These are phyloP conservation scores for Drosophila kambysellisi DNA, from an alignment of 2,888 invertebrate species.

Conservation along the genomic window DNA sequence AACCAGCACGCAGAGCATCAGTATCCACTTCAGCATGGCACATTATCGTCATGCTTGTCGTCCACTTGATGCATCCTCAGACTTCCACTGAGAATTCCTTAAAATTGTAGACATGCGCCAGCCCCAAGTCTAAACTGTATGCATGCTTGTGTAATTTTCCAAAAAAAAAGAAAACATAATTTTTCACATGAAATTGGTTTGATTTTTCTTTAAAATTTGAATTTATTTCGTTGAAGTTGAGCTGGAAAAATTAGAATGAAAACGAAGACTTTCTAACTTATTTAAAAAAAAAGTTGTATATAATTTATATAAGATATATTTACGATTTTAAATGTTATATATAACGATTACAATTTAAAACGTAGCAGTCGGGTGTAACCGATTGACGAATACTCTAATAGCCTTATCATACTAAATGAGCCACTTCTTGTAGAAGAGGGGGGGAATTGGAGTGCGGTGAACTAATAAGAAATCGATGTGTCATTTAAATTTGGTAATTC, in stretches of 20 bases:
- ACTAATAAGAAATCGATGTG: no score
- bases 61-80: conserved; percentile 69
- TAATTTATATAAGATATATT: no score
- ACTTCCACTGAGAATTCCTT: conserved; percentile 40
- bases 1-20: conserved; percentile 43
- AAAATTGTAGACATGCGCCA: conserved; percentile 30
- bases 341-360: background rate
- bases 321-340: background rate
- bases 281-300: background rate
- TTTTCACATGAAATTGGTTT: conserved; percentile 75
- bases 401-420: background rate
- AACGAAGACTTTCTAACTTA: background rate
- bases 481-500: no score
- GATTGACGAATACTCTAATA: background rate
- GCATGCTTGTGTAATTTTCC: conserved; percentile 32
- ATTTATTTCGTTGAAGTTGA: conserved; percentile 45
- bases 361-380: background rate
- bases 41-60: conserved; percentile 70
- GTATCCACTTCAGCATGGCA: conserved; percentile 39
- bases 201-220: conserved; percentile 62
- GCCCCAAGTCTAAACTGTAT: conserved; percentile 22
- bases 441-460: no score
- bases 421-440: no score
- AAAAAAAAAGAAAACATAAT: conserved; percentile 59
- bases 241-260: background rate